Percentiles rank a stretch among this genome's conserved stretches.
phyloP scores from a whole-genome alignment of 2,113 vertebrate genomes.

The Beaufortia kweichowensis region DNA sequence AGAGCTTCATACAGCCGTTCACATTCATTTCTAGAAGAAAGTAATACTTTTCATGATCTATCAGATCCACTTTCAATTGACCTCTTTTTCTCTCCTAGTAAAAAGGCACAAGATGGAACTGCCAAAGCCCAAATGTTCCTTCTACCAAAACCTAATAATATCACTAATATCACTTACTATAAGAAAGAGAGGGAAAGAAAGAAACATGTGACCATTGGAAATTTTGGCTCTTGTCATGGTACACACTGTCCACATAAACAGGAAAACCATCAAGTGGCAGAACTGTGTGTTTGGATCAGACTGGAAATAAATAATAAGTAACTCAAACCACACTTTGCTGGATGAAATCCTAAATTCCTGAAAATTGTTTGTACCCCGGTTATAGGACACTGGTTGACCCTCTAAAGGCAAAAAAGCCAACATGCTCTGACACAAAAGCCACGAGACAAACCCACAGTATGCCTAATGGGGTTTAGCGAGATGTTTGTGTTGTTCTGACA shows the following conservation, averaged over 20 bases:
- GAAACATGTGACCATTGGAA: neutral
- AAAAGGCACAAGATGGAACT: slow-evolving; percentile 59
- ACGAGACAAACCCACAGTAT: neutral
- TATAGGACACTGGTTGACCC: slow-evolving; percentile 18
- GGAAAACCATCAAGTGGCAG: slow-evolving; percentile 59
- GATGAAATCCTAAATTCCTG: slow-evolving; percentile 24
- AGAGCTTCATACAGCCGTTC: slow-evolving; percentile 39
- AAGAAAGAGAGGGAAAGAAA: neutral
- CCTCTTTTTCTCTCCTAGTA: slow-evolving; percentile 65
- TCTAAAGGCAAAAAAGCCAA: neutral
- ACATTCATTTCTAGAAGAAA: neutral
- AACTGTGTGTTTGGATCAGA: slow-evolving; percentile 9
- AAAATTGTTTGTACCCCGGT: neutral
- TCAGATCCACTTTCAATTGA: slow-evolving; percentile 51
- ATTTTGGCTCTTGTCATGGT: slow-evolving; percentile 37
- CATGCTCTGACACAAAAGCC: neutral
- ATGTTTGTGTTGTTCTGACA: no score
- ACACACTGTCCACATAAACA: slow-evolving; percentile 64
- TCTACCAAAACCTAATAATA: slow-evolving; percentile 9
- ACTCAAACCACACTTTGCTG: slow-evolving; percentile 56
- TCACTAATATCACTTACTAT: neutral
- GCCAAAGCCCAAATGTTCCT: slow-evolving; percentile 63
- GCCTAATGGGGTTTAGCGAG: neutral
- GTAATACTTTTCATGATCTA: neutral
- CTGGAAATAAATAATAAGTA: slow-evolving; percentile 55